Evolutionary conservation across 1,140 invertebrate genomes (phyloP), one percentile per base, ranked within the genome.

Genomic region (Euura saliciscinereae): DNA sequence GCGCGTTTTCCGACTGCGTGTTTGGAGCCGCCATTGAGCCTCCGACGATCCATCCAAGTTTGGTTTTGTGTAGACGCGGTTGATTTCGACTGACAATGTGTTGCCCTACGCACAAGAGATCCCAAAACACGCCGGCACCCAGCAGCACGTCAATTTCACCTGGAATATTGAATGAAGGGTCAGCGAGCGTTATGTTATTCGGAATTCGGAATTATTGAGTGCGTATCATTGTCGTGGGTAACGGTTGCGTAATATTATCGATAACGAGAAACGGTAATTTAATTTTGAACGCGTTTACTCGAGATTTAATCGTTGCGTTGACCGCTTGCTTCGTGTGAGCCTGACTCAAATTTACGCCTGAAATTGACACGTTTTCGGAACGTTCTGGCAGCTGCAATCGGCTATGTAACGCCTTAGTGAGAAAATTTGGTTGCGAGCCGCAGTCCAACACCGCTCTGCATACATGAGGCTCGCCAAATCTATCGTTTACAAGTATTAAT

Each of bases 31-130:
- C 51, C 43, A 45, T 65, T 72, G 71, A 45, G 5, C 74, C 74
- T 1, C 68, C 71, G n/a, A 73, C 43, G 69, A 75, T 45, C 74
- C 74, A 72, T 13, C 69, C 69, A 43, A 73, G 44, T 67, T 59
- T 70, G 1, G 69, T 75, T 43, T 75, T 75, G n/a, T 70, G 71
- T 43, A 75, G 64, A 10, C 67, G 11, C 64, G 74, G 71, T 3
- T 42, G 45, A 28, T 68, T 44, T 11, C 72, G 11, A 8, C 68
- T 68, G 11, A 68, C 45, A 2, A 45, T 69, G 2, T 72, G n/a
- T 72, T 59, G 66, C 64, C 28, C 71, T 1, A 13, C 13, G 43
- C 66, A 8, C 10, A 74, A n/a, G 2, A 74, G 44, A 42, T 72
- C 64, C 11, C 66, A 43, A 65, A 74, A 74, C 45, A 69, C 71